phyloP scores from a whole-genome alignment of 2,113 vertebrate species.

The Seriola dumerili region DNA sequence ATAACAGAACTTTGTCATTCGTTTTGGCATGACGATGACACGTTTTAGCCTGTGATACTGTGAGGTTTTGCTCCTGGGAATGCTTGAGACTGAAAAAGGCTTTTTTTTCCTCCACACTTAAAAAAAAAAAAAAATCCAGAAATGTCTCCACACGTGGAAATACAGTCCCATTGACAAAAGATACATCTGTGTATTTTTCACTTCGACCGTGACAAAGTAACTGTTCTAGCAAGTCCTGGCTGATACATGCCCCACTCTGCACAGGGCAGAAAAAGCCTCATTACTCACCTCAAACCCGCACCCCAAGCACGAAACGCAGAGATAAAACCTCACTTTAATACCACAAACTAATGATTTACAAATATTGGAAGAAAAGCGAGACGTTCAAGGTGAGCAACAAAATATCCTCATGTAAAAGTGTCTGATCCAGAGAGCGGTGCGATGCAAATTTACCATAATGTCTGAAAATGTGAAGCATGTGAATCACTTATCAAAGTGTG shows the following conservation, averaged over 20 bases:
- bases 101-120: neutral
- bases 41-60: constrained; percentile 69
- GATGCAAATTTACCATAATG: constrained; percentile 37
- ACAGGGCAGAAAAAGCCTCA: constrained; percentile 11
- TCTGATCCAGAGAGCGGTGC: constrained; percentile 34
- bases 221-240: constrained; percentile 31
- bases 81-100: constrained; percentile 43
- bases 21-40: constrained; percentile 56
- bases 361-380: constrained; percentile 18
- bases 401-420: constrained; percentile 41
- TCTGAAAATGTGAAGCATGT: constrained; percentile 55
- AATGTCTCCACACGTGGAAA: neutral
- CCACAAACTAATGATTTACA: constrained; percentile 39
- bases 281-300: constrained; percentile 27
- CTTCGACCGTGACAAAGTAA: constrained; percentile 42
- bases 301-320: constrained; percentile 17
- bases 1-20: constrained; percentile 63
- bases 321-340: constrained; percentile 13
- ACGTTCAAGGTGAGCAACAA: constrained; percentile 5
- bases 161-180: constrained; percentile 36
- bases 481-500: constrained; percentile 57
- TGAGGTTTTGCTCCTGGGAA: constrained; percentile 30
- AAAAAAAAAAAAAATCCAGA: constrained; percentile 3
- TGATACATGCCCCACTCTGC: neutral
- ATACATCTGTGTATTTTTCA: constrained; percentile 24